Percentiles rank a stretch among this genome's conserved stretches.
phyloP scores from a whole-genome alignment of 2,797 vertebrate genomes.

The Xiphorhynchus erythropygius region DNA sequence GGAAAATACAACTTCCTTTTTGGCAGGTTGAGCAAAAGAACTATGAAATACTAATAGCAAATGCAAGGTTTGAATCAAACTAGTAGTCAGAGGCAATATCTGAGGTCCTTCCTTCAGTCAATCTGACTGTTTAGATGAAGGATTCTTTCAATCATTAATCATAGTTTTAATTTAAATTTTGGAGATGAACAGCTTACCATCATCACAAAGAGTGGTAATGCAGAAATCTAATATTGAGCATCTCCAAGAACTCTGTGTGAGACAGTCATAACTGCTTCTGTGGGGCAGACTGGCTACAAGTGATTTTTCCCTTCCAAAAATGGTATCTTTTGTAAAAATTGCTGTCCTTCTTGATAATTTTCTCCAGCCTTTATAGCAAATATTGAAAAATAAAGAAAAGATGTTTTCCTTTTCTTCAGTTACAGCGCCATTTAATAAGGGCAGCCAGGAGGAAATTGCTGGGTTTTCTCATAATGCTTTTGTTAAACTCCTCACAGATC shows the following conservation, averaged over 20 bases:
- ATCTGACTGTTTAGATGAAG: background rate
- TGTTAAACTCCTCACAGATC: background rate
- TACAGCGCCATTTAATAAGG: background rate
- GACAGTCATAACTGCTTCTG: background rate
- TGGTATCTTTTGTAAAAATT: background rate
- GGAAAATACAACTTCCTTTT: background rate
- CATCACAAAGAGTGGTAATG: background rate
- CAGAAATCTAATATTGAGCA: background rate
- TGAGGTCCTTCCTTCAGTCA: background rate
- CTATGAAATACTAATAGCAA: conserved; percentile 2
- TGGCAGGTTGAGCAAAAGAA: background rate
- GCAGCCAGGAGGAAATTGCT: background rate
- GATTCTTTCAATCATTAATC: background rate
- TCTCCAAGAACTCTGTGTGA: background rate
- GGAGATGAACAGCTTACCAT: background rate
- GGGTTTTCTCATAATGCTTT: background rate
- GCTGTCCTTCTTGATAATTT: background rate
- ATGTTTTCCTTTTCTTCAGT: background rate
- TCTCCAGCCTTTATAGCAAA: background rate
- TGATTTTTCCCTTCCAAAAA: background rate
- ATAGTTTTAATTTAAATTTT: background rate
- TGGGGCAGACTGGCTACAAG: background rate
- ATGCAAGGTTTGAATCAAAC: background rate
- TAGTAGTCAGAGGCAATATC: background rate
- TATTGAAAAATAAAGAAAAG: background rate